Conservation (phyloP, 1,140 invertebrate species). For the Halesus radiatus region DNA sequence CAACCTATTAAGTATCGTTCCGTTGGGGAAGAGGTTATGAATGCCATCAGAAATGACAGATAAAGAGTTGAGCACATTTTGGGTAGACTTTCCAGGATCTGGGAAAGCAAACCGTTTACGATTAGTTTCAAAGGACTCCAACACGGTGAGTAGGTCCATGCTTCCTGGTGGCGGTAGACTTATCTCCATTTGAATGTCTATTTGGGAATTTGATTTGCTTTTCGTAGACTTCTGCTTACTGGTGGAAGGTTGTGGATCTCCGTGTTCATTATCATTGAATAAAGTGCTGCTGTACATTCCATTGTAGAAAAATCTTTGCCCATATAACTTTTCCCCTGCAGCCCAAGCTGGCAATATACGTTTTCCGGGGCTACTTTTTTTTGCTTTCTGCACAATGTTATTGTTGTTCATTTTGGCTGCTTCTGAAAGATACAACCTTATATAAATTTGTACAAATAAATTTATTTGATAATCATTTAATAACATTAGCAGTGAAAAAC, state of each 20-base stretch:
- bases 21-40: neutral
- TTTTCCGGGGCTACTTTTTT: neutral
- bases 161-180: neutral
- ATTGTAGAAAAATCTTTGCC: conserved; percentile 11
- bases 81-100: neutral
- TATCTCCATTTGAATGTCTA: too few relatives aligned
- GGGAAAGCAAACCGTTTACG: conserved; percentile 11
- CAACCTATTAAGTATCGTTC: neutral
- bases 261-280: neutral
- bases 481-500: too few relatives aligned
- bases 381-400: neutral
- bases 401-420: neutral
- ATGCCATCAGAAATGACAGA: neutral
- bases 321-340: conserved; percentile 21
- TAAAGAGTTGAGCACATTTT: neutral
- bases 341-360: neutral
- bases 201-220: too few relatives aligned
- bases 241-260: neutral
- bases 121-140: neutral
- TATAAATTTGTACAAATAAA: neutral
- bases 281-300: neutral
- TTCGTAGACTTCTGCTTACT: neutral
- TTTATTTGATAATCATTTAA: neutral
- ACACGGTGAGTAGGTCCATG: neutral
- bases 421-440: neutral